A percentile compares a stretch with the other conserved stretches of the same genome.
These are phyloP conservation scores for Vireo altiloquus DNA, from an alignment of 2,113 vertebrate species.

Conservation along the genomic window DNA sequence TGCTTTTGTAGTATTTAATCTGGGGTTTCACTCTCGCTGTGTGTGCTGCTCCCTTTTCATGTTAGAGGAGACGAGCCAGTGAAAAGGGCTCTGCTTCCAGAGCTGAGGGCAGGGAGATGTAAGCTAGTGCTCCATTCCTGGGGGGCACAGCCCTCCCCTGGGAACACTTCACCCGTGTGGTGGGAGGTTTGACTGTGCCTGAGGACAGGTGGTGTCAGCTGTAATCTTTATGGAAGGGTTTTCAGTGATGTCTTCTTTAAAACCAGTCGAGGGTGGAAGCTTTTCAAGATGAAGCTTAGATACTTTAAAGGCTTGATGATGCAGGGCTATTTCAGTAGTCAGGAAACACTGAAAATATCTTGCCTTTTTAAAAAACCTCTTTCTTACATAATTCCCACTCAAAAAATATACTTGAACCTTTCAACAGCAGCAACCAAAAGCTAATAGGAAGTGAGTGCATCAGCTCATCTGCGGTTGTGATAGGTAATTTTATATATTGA, in stretches of 20 bases:
- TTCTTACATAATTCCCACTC: neutral
- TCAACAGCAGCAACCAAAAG: neutral
- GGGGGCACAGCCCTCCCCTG: neutral
- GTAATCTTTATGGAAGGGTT: neutral
- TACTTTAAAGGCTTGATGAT: neutral
- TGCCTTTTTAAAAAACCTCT: neutral
- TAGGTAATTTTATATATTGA: slow-evolving; percentile 37
- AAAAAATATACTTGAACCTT: slow-evolving; percentile 8
- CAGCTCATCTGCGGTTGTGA: neutral
- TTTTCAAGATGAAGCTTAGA: neutral
- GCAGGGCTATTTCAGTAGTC: neutral
- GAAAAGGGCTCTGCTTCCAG: neutral
- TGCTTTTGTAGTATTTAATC: neutral
- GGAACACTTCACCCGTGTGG: neutral
- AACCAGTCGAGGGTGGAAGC: neutral
- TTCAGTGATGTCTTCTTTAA: neutral
- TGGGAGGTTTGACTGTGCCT: neutral
- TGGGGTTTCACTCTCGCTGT: neutral
- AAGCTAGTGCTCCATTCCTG: neutral
- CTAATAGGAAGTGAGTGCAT: slow-evolving; percentile 4
- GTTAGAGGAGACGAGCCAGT: neutral
- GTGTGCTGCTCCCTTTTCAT: neutral
- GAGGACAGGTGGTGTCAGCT: neutral
- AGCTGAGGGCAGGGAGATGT: neutral
- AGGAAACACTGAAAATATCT: slow-evolving; percentile 5